phyloP scores from a whole-genome alignment of 2,113 vertebrate species.

The Bucco capensis region DNA sequence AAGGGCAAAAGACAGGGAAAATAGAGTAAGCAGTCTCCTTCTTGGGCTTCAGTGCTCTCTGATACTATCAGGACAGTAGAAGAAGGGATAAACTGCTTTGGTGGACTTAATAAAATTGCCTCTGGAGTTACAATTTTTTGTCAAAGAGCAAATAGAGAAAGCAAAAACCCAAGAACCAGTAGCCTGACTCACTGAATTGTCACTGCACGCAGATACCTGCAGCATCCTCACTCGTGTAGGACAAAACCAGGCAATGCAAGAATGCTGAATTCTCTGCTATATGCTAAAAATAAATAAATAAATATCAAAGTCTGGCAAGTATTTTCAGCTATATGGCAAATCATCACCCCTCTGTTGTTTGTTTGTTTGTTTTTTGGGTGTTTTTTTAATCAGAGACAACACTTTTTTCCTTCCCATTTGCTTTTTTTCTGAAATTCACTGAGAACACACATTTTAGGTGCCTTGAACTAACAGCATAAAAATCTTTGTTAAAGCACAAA shows the following conservation, averaged over 20 bases:
- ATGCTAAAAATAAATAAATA: background rate
- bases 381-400: background rate
- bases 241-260: background rate
- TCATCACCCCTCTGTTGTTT: background rate
- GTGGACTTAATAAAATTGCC: background rate
- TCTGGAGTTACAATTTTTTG: background rate
- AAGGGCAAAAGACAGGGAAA: background rate
- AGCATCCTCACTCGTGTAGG: background rate
- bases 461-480: background rate
- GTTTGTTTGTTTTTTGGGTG: too few relatives aligned
- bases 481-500: slow-evolving; percentile 8
- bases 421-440: background rate
- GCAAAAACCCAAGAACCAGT: background rate
- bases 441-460: background rate
- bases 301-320: background rate
- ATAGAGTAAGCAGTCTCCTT: background rate
- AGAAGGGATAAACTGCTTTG: background rate
- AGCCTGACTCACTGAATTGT: background rate
- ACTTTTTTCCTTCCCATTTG: background rate
- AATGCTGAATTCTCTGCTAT: background rate
- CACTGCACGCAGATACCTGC: background rate
- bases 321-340: background rate
- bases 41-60: background rate
- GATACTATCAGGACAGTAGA: background rate
- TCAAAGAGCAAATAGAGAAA: background rate